These are phyloP conservation scores for Seriola dumerili DNA, from an alignment of 2,113 vertebrate species.

Conservation along the genomic window DNA sequence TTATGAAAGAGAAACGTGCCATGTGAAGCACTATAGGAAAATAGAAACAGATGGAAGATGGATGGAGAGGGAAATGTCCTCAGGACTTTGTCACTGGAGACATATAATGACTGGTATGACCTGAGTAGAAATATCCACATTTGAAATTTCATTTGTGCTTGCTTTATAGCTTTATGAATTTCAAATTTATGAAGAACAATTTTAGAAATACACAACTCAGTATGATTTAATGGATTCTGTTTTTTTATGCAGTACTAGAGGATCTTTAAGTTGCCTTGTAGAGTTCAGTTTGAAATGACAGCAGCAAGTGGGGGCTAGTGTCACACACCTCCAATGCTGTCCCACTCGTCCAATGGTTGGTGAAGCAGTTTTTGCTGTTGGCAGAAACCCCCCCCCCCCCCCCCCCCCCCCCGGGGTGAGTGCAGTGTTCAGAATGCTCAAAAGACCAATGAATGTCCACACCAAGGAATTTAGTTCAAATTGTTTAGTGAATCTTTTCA, in stretches of 20 bases:
- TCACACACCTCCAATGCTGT: neutral
- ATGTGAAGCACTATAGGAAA: neutral
- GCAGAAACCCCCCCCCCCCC: too few relatives aligned
- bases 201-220: neutral
- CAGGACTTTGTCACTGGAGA: neutral
- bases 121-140: neutral
- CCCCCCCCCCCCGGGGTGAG: too few relatives aligned
- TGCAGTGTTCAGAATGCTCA: too few relatives aligned
- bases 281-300: neutral
- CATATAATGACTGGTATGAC: neutral
- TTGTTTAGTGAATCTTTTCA: too few relatives aligned
- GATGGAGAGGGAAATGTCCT: neutral
- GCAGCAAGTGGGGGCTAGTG: neutral
- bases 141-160: neutral
- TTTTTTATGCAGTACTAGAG: neutral
- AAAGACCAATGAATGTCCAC: too few relatives aligned
- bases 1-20: neutral
- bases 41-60: too few relatives aligned
- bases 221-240: neutral
- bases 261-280: neutral
- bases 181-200: neutral
- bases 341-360: neutral
- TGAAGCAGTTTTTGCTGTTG: too few relatives aligned
- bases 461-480: too few relatives aligned
- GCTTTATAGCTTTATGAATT: constrained; percentile 2